Evolutionary conservation across 1,140 invertebrate genomes (phyloP).

Genomic region (Drosophila miranda): DNA sequence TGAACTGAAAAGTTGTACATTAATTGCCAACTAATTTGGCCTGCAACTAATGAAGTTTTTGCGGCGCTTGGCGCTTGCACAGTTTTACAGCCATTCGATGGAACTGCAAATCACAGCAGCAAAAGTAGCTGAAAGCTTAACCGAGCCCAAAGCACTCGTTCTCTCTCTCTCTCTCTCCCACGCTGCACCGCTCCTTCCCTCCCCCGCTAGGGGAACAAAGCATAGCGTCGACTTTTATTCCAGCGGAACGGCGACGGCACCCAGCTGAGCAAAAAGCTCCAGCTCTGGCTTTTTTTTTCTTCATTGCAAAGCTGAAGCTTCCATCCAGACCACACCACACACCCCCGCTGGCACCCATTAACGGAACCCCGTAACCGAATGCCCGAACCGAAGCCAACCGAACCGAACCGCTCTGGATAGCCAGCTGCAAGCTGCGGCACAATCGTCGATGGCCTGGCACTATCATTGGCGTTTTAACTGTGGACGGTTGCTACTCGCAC

Average conservation of each 20-base stretch:
- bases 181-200: too few relatives aligned
- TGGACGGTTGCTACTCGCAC: slow-evolving; percentile 81
- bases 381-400: not conserved
- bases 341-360: too few relatives aligned
- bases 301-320: too few relatives aligned
- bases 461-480: slow-evolving; percentile 82
- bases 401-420: slow-evolving; percentile 35
- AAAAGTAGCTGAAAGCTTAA: slow-evolving; percentile 51
- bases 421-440: slow-evolving; percentile 46
- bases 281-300: too few relatives aligned
- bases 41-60: slow-evolving; percentile 12
- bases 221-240: slow-evolving; percentile 33
- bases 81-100: slow-evolving; percentile 34
- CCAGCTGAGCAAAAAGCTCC: too few relatives aligned
- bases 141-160: not conserved
- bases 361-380: too few relatives aligned
- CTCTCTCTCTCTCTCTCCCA: too few relatives aligned
- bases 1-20: too few relatives aligned
- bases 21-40: not conserved
- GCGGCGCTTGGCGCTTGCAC: not conserved
- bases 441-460: slow-evolving; percentile 53
- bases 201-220: not conserved
- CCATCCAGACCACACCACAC: too few relatives aligned
- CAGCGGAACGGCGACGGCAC: slow-evolving; percentile 17
- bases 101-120: slow-evolving; percentile 42